Base-by-base conservation (phyloP, 2,113 vertebrate species). In the Cheirogaleus medius region DNA sequence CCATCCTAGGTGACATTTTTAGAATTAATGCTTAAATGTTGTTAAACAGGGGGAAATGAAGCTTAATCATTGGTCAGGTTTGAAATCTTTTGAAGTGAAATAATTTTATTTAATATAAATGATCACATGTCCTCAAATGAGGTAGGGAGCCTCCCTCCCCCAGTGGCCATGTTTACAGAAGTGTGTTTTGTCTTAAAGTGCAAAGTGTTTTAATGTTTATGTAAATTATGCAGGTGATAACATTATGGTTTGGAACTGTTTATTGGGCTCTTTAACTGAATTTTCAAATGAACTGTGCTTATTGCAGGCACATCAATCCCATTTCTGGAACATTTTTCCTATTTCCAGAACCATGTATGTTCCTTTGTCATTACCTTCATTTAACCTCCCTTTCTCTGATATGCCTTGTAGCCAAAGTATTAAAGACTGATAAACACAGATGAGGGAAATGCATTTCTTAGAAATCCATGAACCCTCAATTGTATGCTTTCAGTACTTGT, bases 401-500 rank as follows among this genome's bases (percentile, higher is more conserved):
- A 94, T 80, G 86, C 95, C 88, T 96, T 95, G 68, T 97, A 96
- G 74, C 91, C 92, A 95, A 94, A 90, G 78, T 83, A 80, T 91
- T 94, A 87, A 96, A 97, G 92, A 88, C 87, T 91, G 96, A 60
- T 95, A 81, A 96, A 95, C 64, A 95, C 89, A 94, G 95, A 89
- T 37, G 56, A 96, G 96, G 90, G 90, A 95, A 97, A 76, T 96
- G 81, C 13, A 32, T 95, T 98, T 97, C 78, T 82, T 58, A 52
- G 64, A 95, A 96, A 97, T 90, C 85, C 71, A 88, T 88, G 77
- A 97, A 71, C 89, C 87, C 87, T 97, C 86, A 3, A 82, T 78
- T 97, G 96, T 98, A 97, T 98, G 97, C 97, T 98, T 98, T 98
- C 95, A 93, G 97, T 98, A 97, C 97, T 98, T 88, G 93, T 97